Conservation (phyloP, 2,888 invertebrate species). For the Sphecodes monilicornis region DNA sequence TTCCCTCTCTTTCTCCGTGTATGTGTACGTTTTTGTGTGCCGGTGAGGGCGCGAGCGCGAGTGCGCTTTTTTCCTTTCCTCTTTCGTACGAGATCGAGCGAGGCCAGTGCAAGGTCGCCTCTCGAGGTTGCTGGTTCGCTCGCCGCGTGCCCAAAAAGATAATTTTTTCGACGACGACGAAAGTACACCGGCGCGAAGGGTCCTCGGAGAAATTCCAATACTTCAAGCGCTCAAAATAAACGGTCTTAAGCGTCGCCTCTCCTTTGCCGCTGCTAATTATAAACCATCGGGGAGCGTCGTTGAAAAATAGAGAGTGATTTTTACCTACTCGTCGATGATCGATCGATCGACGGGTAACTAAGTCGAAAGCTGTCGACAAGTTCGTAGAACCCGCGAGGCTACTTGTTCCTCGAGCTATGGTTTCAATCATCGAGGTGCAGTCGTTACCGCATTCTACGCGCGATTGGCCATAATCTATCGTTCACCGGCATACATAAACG, state of each 20-base stretch:
- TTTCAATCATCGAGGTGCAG: slow-evolving; percentile 22
- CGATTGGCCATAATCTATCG: slow-evolving; percentile 48
- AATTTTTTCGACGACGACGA: slow-evolving; percentile 23
- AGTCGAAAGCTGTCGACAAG: neutral
- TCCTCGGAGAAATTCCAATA: slow-evolving; percentile 20
- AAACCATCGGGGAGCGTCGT: neutral
- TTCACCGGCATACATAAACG: slow-evolving; percentile 55
- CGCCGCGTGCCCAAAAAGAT: slow-evolving; percentile 20
- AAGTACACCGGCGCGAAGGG: neutral
- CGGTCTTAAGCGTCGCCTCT: neutral
- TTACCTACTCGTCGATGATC: neutral
- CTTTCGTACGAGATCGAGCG: slow-evolving; percentile 63
- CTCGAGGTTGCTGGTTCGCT: slow-evolving; percentile 42
- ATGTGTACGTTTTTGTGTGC: neutral
- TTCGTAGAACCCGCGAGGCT: neutral
- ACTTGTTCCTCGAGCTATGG: neutral
- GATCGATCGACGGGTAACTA: neutral
- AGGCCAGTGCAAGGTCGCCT: slow-evolving; percentile 76
- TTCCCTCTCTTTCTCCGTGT: neutral
- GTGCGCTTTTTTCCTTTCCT: slow-evolving; percentile 43
- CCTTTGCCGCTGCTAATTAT: neutral
- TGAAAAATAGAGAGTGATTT: neutral
- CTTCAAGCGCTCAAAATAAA: neutral
- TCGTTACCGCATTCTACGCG: slow-evolving; percentile 40
- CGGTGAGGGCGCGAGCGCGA: neutral